Percentiles rank a stretch among this genome's conserved stretches.
These are phyloP conservation scores for Halocynthia aurantium DNA, from an alignment of 23 tunicate species.

Conservation along the genomic window DNA sequence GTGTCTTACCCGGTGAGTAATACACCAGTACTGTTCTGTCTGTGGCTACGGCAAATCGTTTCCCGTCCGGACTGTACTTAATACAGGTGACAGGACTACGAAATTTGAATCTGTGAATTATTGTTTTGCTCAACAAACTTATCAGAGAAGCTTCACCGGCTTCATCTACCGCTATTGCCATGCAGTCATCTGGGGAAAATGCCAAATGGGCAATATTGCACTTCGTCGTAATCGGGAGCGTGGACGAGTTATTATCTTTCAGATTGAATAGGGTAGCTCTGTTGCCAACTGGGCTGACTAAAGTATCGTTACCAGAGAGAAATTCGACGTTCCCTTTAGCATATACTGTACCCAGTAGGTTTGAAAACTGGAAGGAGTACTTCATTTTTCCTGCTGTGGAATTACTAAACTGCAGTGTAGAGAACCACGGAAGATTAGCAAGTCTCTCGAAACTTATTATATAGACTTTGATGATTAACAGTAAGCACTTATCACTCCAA, in stretches of 20 bases:
- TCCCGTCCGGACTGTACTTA: slow-evolving; percentile 74
- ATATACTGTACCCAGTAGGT: slow-evolving; percentile 76
- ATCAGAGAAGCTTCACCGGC: slow-evolving; percentile 58
- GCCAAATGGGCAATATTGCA: slow-evolving; percentile 64
- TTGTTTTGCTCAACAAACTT: slow-evolving; percentile 60
- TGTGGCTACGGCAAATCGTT: slow-evolving; percentile 60
- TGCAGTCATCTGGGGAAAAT: slow-evolving; percentile 60
- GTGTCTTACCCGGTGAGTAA: slow-evolving; percentile 65
- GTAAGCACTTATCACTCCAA: too few species aligned
- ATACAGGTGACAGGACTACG: slow-evolving; percentile 62
- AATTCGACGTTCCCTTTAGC: slow-evolving; percentile 65
- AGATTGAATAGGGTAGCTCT: slow-evolving; percentile 56
- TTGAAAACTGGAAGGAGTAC: slow-evolving; percentile 50
- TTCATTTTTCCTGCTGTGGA: background rate
- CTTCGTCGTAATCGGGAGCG: slow-evolving; percentile 57
- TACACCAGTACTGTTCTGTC: slow-evolving; percentile 44
- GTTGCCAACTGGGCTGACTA: slow-evolving; percentile 87
- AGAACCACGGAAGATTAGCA: too few species aligned
- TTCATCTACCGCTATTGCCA: slow-evolving; percentile 70
- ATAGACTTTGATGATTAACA: too few species aligned
- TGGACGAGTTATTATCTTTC: slow-evolving; percentile 72
- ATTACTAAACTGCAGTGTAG: too few species aligned
- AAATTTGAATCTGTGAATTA: slow-evolving; percentile 53
- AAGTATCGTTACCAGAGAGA: slow-evolving; percentile 45
- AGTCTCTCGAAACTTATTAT: too few species aligned